These are phyloP conservation scores for Pavo muticus DNA, from an alignment of 2,113 vertebrate genomes.

Conservation along the genomic window DNA sequence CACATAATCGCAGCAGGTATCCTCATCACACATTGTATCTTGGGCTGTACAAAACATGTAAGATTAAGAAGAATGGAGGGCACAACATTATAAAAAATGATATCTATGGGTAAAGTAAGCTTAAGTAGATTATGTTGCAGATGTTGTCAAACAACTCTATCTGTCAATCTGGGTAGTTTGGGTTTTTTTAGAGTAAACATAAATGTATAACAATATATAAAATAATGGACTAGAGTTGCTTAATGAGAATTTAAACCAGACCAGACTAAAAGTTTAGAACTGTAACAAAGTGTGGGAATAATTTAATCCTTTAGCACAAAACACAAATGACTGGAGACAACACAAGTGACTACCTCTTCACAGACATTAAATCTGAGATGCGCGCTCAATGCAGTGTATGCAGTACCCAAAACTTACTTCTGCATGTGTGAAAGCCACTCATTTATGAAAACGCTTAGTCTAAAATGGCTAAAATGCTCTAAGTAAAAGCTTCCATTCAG, in stretches of 20 bases:
- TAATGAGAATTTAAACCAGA: background rate
- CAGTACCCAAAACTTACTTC: no score
- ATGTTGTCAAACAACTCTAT: background rate
- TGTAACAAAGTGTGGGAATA: background rate
- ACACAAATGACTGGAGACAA: background rate
- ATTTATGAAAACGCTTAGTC: background rate
- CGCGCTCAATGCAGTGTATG: background rate
- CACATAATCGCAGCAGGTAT: background rate
- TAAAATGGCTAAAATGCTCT: background rate
- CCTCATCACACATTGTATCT: background rate
- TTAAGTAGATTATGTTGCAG: background rate
- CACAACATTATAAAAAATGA: background rate
- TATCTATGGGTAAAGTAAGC: background rate
- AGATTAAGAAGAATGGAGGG: background rate
- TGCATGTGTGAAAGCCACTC: background rate
- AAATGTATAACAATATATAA: background rate
- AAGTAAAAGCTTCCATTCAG: background rate
- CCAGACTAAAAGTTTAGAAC: background rate
- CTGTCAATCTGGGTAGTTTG: background rate
- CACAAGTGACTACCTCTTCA: background rate
- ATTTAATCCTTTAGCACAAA: background rate
- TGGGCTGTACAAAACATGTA: background rate
- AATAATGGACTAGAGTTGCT: background rate
- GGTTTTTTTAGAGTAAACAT: background rate
- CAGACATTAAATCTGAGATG: background rate